phyloP scores from a whole-genome alignment of 2,797 vertebrate species.

The Molossus molossus region DNA sequence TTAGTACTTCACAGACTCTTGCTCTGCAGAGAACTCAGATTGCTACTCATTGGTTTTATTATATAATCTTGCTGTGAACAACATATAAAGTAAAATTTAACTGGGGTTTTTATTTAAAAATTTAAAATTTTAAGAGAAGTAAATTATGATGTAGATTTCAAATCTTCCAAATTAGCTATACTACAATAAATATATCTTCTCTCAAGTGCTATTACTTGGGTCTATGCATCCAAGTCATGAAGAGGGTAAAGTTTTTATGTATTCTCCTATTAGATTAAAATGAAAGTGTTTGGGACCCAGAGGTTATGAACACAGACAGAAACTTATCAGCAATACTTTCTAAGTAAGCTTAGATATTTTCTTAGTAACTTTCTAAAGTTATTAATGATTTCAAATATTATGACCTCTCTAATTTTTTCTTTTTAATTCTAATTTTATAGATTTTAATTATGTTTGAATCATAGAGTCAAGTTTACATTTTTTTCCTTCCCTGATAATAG shows the following conservation, averaged over 20 bases:
- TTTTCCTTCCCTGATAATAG: constrained; percentile 21
- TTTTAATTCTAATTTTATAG: constrained; percentile 38
- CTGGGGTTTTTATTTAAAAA: constrained; percentile 45
- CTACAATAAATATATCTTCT: neutral
- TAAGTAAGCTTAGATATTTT: constrained; percentile 43
- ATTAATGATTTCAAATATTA: constrained; percentile 45
- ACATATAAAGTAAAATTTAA: neutral
- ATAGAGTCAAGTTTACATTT: constrained; percentile 27
- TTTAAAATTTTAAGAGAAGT: neutral
- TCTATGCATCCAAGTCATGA: neutral
- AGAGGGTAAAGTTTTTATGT: neutral
- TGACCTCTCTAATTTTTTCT: neutral
- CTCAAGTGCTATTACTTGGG: neutral
- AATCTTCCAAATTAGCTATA: constrained; percentile 11
- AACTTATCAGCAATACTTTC: constrained; percentile 1
- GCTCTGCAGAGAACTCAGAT: constrained; percentile 59
- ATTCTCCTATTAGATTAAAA: constrained; percentile 54
- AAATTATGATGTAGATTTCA: constrained; percentile 6
- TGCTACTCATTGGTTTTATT: constrained; percentile 50
- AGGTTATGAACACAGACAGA: neutral
- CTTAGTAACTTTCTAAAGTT: constrained; percentile 45
- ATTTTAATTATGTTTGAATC: constrained; percentile 33
- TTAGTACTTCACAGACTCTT: neutral
- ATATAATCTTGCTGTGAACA: constrained; percentile 38
- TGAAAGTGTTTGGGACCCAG: neutral